These are phyloP conservation scores for Incurvaria masculella DNA, from an alignment of 2,888 invertebrate genomes.

Conservation along the genomic window DNA sequence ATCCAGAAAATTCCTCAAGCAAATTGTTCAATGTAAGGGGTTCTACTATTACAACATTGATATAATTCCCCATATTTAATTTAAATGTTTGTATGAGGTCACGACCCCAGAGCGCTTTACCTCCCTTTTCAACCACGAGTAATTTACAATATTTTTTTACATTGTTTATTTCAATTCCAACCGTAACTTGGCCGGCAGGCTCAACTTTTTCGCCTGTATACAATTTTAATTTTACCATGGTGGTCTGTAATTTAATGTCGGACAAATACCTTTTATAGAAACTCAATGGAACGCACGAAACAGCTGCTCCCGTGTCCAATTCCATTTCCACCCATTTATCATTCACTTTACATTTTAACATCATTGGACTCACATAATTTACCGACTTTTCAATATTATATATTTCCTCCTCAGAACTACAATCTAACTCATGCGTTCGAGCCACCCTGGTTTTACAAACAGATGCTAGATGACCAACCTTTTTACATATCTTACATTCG, in stretches of 20 bases:
- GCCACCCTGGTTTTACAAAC: not conserved
- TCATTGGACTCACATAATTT: not conserved
- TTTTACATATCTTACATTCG: conserved; percentile 1
- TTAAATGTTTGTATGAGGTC: not conserved
- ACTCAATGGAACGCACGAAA: not conserved
- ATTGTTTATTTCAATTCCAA: not conserved
- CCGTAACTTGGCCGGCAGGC: not conserved
- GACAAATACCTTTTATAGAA: not conserved
- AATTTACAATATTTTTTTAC: not conserved
- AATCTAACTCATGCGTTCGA: too few species aligned
- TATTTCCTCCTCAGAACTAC: not conserved
- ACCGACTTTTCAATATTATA: not conserved
- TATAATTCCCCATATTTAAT: too few species aligned
- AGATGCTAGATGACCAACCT: not conserved
- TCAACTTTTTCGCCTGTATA: not conserved
- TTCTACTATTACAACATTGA: too few species aligned
- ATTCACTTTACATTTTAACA: not conserved
- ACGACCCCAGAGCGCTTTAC: not conserved
- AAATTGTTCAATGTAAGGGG: too few species aligned
- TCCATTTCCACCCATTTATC: not conserved
- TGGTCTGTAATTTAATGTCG: not conserved
- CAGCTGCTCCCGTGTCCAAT: not conserved
- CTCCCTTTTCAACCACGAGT: not conserved
- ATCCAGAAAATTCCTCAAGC: too few species aligned
- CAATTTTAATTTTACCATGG: not conserved